Base-by-base conservation (phyloP, 1,140 invertebrate species). In the Zaprionus camerounensis region DNA sequence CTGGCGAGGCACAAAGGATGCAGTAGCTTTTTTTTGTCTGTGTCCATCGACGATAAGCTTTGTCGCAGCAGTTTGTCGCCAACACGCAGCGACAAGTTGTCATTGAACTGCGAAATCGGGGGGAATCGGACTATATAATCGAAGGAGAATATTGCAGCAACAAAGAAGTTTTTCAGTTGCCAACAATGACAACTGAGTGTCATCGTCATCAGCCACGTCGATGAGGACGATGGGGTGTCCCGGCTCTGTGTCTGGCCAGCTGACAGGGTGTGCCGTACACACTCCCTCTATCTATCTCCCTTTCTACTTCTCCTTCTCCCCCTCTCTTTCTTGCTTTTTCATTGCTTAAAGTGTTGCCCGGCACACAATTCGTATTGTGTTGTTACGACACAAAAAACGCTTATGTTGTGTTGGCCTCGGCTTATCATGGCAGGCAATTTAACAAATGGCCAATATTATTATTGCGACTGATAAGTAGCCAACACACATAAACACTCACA, bases 1-100 rank as follows among this genome's bases (percentile, higher is more conserved):
- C 44, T 49, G n/a, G 2, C 1, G 9, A 11, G 20, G 11, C 20
- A 51, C 9, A 12, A 5, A 13, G 20, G 38, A 6, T 41, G 7
- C 4, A 11, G 17, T 12, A 20, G 59, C 78, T 76, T 90, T 90
- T 90, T 90, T 90, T 88, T 90, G 84, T 90, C 78, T 81, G 70
- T 88, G 85, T 81, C 80, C 84, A 88, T 90, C 84, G 73, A 71
- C 73, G 84, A 88, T 88, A 90, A 90, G 85, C 82, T 85, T 74
- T 79, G 81, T 79, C 36, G 71, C 71, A 69, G 31, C 84, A 87
- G 84, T 88, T 88, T 87, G 84, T 70, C 65, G 78, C 44, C 81
- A 90, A 88, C 85, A 90, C 85, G 85, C 85, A 90, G 85, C 72
- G 81, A 90, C 85, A 79, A 90, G 81, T 84, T 83, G 51, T 61